Evolutionary conservation across 2,113 vertebrate genomes (phyloP).

Genomic region (Limanda limanda): DNA sequence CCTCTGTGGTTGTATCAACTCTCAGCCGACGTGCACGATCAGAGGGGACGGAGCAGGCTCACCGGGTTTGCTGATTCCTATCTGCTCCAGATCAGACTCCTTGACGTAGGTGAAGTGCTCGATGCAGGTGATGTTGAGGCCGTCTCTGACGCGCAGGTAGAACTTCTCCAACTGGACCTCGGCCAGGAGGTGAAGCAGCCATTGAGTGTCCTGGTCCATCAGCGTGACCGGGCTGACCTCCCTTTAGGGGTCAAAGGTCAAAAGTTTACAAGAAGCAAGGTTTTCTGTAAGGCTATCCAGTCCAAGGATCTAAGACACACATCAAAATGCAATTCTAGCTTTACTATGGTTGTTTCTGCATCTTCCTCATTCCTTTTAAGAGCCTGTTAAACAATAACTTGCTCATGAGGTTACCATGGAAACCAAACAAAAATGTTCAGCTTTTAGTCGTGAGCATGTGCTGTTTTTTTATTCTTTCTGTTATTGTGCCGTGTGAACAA

Average conservation of each 20-base stretch:
- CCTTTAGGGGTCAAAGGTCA: conserved; percentile 8
- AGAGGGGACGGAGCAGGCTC: conserved; percentile 34
- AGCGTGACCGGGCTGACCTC: conserved; percentile 73
- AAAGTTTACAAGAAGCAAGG: neutral
- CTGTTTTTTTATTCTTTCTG: no score
- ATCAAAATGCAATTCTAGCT: no score
- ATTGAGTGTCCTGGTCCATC: conserved; percentile 86
- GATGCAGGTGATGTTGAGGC: conserved; percentile 88
- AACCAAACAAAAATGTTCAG: no score
- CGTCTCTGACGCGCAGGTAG: conserved; percentile 85
- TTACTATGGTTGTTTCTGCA: no score
- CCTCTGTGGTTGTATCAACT: neutral
- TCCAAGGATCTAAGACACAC: neutral
- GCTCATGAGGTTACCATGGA: no score
- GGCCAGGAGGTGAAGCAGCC: conserved; percentile 85
- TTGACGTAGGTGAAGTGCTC: conserved; percentile 90
- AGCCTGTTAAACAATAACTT: no score
- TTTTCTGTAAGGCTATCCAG: neutral
- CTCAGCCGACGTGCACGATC: neutral
- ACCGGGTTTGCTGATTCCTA: conserved; percentile 92
- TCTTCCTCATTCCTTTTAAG: no score
- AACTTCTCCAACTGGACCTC: conserved; percentile 90
- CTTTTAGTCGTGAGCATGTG: no score
- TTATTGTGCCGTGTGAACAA: no score
- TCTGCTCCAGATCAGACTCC: conserved; percentile 86